Base-by-base conservation (phyloP, 2,113 vertebrate genomes). In the Platysternon megacephalum region DNA sequence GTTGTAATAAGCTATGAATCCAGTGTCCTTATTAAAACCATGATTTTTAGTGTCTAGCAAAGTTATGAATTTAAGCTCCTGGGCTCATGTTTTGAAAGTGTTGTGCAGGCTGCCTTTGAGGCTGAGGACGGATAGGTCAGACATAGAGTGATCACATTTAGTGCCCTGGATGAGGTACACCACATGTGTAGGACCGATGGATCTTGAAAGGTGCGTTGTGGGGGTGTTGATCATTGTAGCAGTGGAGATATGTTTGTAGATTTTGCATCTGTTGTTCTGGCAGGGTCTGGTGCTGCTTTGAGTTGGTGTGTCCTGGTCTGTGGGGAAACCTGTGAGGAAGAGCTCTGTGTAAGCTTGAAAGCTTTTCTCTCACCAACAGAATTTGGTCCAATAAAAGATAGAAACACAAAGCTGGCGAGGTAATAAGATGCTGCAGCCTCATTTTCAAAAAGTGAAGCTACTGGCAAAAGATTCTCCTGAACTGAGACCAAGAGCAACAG, bases 401-500 rank as follows among this genome's bases (percentile, higher is more conserved):
- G 49, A 16, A 49, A 49, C 49, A 49, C 49, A 49, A 49, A 49
- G 13, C 49, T 49, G 49, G 49, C 5, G 49, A 49, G 49, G 49
- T 49, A 49, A 49, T 49, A 19, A 68, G 61, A 68, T 35, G 32
- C 35, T 68, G 32, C 35, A 32, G 52, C 85, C 86, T 19, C 10
- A 48, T 87, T 94, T 76, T 79, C 49, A 32, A 46, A 76, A 76
- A 21, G 56, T 68, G 83, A 85, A 78, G 74, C 65, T 52, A 78
- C 28, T 80, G 92, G 83, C 68, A 91, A 95, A 92, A 91, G 16
- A 53, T 26, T 39, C 14, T 78, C 65, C 80, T 89, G 90, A 87
- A 83, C n/a, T 14, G 22, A 91, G 76, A 90, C 58, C 83, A 93
- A 48, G 39, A 89, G 8, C 17, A 94, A 87, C n/a, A 74, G 80